Percentiles rank a stretch among this genome's conserved stretches.
Conservation (phyloP, 2,113 vertebrate species). For the Pogona vitticeps region DNA sequence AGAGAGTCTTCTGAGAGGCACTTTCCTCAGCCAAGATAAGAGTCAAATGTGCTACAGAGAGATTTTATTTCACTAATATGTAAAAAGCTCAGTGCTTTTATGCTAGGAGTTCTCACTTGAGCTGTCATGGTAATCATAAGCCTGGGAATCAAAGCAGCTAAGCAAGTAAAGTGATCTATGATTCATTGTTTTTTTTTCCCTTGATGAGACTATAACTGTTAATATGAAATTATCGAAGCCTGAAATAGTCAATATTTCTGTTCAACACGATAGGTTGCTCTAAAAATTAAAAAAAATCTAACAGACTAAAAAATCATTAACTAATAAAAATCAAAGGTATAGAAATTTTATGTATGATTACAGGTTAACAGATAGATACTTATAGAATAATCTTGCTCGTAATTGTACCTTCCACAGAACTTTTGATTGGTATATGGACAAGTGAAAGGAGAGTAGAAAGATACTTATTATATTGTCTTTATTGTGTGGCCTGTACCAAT, state of each 20-base stretch:
- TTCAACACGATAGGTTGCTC: not conserved
- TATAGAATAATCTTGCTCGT: not conserved
- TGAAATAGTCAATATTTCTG: not conserved
- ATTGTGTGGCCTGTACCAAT: no score
- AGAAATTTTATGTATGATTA: not conserved
- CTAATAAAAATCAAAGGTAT: not conserved
- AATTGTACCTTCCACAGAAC: not conserved
- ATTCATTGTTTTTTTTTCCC: slow-evolving; percentile 22
- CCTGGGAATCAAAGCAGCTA: not conserved
- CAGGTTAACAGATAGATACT: not conserved
- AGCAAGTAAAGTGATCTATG: not conserved
- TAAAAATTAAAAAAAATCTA: not conserved
- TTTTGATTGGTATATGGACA: not conserved
- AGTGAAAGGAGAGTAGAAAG: not conserved
- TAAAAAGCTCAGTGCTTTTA: not conserved
- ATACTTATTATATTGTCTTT: not conserved
- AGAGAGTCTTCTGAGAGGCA: slow-evolving; percentile 1
- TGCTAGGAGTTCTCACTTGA: not conserved
- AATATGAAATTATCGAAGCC: not conserved
- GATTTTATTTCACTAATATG: slow-evolving; percentile 19
- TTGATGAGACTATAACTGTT: not conserved
- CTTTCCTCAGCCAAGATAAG: not conserved
- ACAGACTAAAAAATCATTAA: no score
- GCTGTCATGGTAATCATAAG: slow-evolving; percentile 10
- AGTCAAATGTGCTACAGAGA: not conserved